Evolutionary conservation across 2,888 invertebrate genomes (phyloP).

Genomic region (Didymodactylos carnosus): DNA sequence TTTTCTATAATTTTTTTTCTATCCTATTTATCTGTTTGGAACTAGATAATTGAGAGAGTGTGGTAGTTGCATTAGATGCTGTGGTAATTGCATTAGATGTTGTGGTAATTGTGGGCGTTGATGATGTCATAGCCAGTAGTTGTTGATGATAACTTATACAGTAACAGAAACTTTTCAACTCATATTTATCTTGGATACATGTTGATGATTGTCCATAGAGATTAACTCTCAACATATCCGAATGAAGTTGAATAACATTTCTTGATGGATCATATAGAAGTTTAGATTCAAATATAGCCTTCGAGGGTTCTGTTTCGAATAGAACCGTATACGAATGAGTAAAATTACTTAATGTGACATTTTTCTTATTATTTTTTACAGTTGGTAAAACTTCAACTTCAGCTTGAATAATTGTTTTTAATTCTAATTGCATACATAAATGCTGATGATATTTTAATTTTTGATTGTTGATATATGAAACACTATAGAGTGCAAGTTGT

Average conservation of each 20-base stretch:
- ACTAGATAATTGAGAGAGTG: too few species aligned
- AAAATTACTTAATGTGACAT: not conserved
- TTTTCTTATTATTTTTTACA: not conserved
- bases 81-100: too few species aligned
- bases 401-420: not conserved
- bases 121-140: too few species aligned
- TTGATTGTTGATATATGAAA: constrained; percentile 1
- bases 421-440: not conserved
- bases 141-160: not conserved
- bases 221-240: constrained; percentile 5
- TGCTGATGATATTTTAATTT: constrained; percentile 2
- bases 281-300: constrained; percentile 3
- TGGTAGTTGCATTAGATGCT: too few species aligned
- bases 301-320: constrained; percentile 2
- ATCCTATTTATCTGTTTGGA: too few species aligned
- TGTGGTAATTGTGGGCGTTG: too few species aligned
- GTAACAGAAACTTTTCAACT: constrained; percentile 6
- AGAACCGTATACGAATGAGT: not conserved
- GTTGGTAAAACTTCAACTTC: not conserved
- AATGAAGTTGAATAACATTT: not conserved
- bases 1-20: too few species aligned
- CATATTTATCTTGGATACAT: constrained; percentile 5
- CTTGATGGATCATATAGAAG: not conserved
- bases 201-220: constrained; percentile 2
- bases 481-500: not conserved